These are phyloP conservation scores for Brachionichthys hirsutus DNA, from an alignment of 2,113 vertebrate genomes.

Conservation along the genomic window DNA sequence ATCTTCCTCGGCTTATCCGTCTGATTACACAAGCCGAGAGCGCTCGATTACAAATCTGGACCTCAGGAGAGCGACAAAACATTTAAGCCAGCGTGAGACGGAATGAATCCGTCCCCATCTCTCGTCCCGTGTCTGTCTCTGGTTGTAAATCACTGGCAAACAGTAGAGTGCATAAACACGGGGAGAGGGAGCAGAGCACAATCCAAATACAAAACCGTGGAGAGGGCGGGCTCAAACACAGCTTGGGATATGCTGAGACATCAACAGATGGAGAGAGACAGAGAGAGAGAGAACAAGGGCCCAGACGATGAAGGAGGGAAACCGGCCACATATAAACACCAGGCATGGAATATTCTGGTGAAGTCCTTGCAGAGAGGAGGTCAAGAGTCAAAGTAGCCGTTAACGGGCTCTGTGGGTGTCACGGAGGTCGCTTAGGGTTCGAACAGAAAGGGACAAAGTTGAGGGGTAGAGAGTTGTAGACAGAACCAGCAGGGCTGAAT, in stretches of 20 bases:
- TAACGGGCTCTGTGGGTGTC: constrained; percentile 39
- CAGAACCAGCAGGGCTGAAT: constrained; percentile 30
- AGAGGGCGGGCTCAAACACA: constrained; percentile 6
- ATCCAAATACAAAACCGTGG: constrained; percentile 33
- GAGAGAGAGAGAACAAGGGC: constrained; percentile 39
- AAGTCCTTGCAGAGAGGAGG: constrained; percentile 35
- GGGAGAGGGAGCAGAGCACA: constrained; percentile 22
- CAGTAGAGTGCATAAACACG: constrained; percentile 28
- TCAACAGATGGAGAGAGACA: constrained; percentile 49
- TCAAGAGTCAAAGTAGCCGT: constrained; percentile 49
- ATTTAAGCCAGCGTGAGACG: neutral
- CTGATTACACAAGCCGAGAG: constrained; percentile 11
- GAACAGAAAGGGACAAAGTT: constrained; percentile 29
- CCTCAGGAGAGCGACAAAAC: neutral
- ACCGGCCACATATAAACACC: constrained; percentile 48
- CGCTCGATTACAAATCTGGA: no score
- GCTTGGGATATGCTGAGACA: constrained; percentile 42
- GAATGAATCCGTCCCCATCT: constrained; percentile 21
- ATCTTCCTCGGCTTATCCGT: constrained; percentile 7
- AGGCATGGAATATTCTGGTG: constrained; percentile 46
- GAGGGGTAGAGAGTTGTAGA: constrained; percentile 4
- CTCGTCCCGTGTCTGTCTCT: constrained; percentile 20
- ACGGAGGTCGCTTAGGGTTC: constrained; percentile 33
- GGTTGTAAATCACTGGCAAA: constrained; percentile 51
- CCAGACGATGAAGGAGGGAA: constrained; percentile 20